A percentile compares a stretch with the other conserved stretches of the same genome.
Conservation (phyloP, 1,140 invertebrate genomes). For the Leptonema lineaticorne region DNA sequence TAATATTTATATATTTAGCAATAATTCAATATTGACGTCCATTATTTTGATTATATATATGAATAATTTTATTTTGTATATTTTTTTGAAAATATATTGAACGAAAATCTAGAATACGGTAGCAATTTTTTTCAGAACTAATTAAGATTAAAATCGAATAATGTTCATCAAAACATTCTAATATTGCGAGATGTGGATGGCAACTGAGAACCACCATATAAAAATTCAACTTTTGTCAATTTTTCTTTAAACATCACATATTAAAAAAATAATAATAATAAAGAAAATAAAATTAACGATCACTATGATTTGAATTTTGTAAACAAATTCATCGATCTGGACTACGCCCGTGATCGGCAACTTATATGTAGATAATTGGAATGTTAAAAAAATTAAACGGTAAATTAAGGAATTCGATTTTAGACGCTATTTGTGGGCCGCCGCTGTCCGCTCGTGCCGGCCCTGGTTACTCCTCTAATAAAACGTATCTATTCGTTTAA, state of each 20-base stretch:
- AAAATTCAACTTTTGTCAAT: too few relatives aligned
- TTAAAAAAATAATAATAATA: too few relatives aligned
- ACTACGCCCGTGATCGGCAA: background rate
- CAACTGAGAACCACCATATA: too few relatives aligned
- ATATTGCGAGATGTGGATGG: too few relatives aligned
- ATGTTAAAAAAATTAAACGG: slow-evolving; percentile 43
- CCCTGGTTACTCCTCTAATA: slow-evolving; percentile 11
- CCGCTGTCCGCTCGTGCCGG: slow-evolving; percentile 23
- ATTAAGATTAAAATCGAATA: background rate
- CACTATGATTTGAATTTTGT: too few relatives aligned
- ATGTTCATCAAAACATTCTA: too few relatives aligned
- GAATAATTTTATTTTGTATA: too few relatives aligned
- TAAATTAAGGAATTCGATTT: slow-evolving; percentile 39
- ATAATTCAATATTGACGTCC: background rate
- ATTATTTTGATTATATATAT: background rate
- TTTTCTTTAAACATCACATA: too few relatives aligned
- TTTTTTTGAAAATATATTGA: too few relatives aligned
- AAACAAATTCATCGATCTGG: too few relatives aligned
- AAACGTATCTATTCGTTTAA: slow-evolving; percentile 12
- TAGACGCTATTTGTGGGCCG: slow-evolving; percentile 23
- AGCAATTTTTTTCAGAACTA: background rate
- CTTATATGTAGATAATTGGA: slow-evolving; percentile 36
- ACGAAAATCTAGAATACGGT: too few relatives aligned
- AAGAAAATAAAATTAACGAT: too few relatives aligned
- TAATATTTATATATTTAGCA: background rate